Base-by-base conservation (phyloP, 2,888 invertebrate genomes). In the Ichneumoninae sp. region DNA sequence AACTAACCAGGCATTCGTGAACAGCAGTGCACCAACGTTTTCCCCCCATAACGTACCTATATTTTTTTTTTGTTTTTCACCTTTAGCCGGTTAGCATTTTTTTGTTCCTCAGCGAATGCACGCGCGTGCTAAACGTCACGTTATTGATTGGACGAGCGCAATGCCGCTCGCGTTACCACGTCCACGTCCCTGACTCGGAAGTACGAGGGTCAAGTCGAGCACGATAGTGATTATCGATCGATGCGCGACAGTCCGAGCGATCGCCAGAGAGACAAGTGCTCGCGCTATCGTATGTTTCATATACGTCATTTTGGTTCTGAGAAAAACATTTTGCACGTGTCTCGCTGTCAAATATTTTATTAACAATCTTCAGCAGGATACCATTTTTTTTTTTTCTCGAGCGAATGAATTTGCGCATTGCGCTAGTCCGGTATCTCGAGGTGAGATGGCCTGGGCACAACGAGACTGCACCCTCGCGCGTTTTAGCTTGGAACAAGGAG, bases 91-190 rank as follows among this genome's bases (percentile, higher is more conserved):
- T 71, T 26, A 50, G 3, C 63, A 60, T 63, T 69, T 33, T 36
- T 40, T 36, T 36, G 5, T 66, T 47, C 47, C 71, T 65, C 50
- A 68, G 70, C 68, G 63, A 84, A 81, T 63, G 68, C 47, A 60
- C 76, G 68, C 85, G 81, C 79, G 80, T 86, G 83, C 87, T 85
- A 89, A 26, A 87, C 83, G 88, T 84, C 85, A 81, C 81, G 66
- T 83, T 89, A 89, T 89, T 87, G 89, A 89, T 89, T 88, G 87
- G 86, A 33, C 47, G 84, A 81, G 75, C 54, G 75, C 81, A 82
- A 85, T 75, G 77, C 79, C 81, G 81, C 78, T 65, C 73, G 74
- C 54, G 81, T 77, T 86, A 84, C 85, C 77, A 57, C 81, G 71
- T 80, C 68, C 83, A 81, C 75, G 88, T 83, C 86, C 86, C 85